Percentiles rank a stretch among this genome's conserved stretches.
Conservation (phyloP, 2,113 vertebrate species). For the Leptodactylus fuscus region DNA sequence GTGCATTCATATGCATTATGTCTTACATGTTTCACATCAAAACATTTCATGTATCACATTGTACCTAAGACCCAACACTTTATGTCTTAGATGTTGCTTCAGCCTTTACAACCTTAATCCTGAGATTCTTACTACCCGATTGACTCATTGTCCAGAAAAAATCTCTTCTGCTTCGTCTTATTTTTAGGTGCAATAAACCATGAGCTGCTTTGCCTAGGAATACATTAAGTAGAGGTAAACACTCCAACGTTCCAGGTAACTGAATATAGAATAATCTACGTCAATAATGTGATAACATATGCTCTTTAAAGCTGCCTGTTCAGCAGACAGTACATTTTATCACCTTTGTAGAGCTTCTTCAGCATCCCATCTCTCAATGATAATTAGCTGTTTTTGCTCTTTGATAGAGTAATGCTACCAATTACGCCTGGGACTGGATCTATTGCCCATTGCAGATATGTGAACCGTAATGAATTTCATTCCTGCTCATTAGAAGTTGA, state of each 20-base stretch:
- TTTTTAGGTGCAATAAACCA: not conserved
- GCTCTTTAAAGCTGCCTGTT: constrained; percentile 29
- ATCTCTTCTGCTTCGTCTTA: not conserved
- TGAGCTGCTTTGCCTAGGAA: not conserved
- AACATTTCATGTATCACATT: too few relatives aligned
- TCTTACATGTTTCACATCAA: too few relatives aligned
- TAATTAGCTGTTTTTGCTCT: constrained; percentile 39
- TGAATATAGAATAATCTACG: not conserved
- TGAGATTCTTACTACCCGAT: too few relatives aligned
- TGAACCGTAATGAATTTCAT: constrained; percentile 33
- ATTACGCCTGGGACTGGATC: constrained; percentile 11
- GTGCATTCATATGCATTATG: too few relatives aligned
- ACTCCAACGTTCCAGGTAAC: not conserved
- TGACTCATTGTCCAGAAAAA: not conserved
- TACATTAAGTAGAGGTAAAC: not conserved
- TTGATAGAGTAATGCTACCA: constrained; percentile 49
- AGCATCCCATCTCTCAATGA: constrained; percentile 44
- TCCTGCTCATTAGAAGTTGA: constrained; percentile 48
- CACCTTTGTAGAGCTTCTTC: not conserved
- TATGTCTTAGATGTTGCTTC: too few relatives aligned
- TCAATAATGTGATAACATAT: constrained; percentile 21
- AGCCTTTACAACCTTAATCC: too few relatives aligned
- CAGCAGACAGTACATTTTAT: constrained; percentile 17
- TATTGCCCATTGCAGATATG: not conserved
- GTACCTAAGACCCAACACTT: too few relatives aligned